Base-by-base conservation (phyloP, 2,113 vertebrate genomes). In the Scophthalmus maximus region DNA sequence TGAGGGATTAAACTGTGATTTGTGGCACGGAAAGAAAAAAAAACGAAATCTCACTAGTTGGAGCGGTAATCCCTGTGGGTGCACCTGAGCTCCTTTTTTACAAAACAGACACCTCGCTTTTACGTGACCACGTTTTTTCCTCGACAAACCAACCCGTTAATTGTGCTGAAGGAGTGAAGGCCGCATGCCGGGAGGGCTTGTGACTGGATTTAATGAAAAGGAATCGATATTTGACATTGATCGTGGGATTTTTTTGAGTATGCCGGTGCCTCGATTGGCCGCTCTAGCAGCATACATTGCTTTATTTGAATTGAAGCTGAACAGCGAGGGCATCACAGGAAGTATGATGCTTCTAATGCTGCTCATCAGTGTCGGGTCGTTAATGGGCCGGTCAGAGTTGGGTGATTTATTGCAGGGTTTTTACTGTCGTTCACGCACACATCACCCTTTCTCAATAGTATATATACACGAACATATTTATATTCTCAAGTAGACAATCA, bases 221-320 rank as follows among this genome's bases (percentile, higher is more conserved):
- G 26, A 75, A 84, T 89, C 85, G 75, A 89, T 91, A 75, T 81
- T 42, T 65, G 29, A 36, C 53, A 87, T 80, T 80, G 72, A 87
- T 87, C 79, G 74, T 17, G 68, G 87, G 63, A 52, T 80, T 78
- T 87, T n/a, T 77, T 67, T 62, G 46, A 76, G 65, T 69, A 47
- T 29, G 18, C 27, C 23, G 1, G 46, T 44, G 52, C 49, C 62
- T 66, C 58, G 5, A 20, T 51, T 70, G 68, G 25, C 59, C 18
- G 1, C 30, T 84, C 50, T 56, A 6, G 52, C 32, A 25, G 75
- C 69, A 68, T 84, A 75, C 26, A 80, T 83, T 81, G n/a, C 76
- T 26, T 29, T 51, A 17, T 70, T 78, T 79, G 53, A 55, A 68
- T 36, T 59, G 42, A 66, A 36, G 68, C 50, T 29, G 26, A 81